Evolutionary conservation across 1,140 invertebrate genomes (phyloP).

Genomic region (Drosophila pallidifrons): DNA sequence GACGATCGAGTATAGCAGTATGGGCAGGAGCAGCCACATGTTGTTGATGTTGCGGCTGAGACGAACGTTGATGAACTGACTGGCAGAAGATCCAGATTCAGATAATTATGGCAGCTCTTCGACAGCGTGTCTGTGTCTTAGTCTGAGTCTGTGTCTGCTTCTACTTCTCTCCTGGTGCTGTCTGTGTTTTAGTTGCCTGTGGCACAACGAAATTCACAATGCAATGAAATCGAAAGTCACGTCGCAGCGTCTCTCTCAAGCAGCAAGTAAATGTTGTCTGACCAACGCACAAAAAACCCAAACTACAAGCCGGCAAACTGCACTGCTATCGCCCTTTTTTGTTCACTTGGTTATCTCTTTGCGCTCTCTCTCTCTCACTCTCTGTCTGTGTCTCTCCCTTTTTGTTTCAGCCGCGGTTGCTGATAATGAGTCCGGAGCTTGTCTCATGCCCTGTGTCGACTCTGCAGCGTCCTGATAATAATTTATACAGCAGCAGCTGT

Average conservation of each 20-base stretch:
- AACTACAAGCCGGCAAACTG: constrained; percentile 48
- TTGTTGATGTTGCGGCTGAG: constrained; percentile 62
- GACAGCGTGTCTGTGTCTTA: neutral
- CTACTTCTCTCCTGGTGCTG: neutral
- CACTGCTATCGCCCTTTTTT: constrained; percentile 60
- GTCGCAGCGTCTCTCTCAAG: constrained; percentile 29
- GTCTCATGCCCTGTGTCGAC: constrained; percentile 18
- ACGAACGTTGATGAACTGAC: constrained; percentile 50
- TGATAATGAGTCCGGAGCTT: constrained; percentile 46
- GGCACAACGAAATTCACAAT: constrained; percentile 22
- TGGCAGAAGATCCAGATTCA: constrained; percentile 41
- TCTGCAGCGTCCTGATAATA: constrained; percentile 68
- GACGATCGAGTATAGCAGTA: constrained; percentile 67
- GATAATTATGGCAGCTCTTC: constrained; percentile 68
- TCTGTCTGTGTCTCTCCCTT: constrained; percentile 11
- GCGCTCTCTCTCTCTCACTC: constrained; percentile 9
- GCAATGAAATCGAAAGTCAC: constrained; percentile 70
- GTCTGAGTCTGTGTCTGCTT: neutral
- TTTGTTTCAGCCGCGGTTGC: constrained; percentile 1
- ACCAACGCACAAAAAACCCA: constrained; percentile 32
- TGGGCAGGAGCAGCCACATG: constrained; percentile 81
- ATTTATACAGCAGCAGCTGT: constrained; percentile 76
- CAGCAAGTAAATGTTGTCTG: constrained; percentile 63
- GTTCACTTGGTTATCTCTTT: constrained; percentile 39
- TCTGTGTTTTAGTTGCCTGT: constrained; percentile 28